These are phyloP conservation scores for Ctenomys sociabilis DNA, from an alignment of 2,113 vertebrate genomes.

Conservation along the genomic window DNA sequence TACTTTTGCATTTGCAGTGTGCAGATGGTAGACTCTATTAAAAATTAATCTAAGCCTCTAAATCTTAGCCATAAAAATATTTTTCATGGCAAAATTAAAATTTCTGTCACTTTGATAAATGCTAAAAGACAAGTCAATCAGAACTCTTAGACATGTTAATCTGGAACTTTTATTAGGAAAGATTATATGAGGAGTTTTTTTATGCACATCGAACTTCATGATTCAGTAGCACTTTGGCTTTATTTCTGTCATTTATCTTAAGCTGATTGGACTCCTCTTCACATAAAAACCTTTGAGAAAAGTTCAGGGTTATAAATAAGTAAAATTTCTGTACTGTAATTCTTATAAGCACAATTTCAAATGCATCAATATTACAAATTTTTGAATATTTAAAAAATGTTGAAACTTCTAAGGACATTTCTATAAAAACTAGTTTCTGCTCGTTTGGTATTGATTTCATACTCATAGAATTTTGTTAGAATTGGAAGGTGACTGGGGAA, in stretches of 20 bases:
- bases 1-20: neutral
- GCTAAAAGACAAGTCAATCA: neutral
- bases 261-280: neutral
- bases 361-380: neutral
- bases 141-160: neutral
- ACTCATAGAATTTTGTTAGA: neutral
- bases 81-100: neutral
- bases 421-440: neutral
- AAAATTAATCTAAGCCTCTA: neutral
- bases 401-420: neutral
- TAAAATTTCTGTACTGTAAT: neutral
- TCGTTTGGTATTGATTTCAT: neutral
- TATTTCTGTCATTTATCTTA: neutral
- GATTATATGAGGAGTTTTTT: neutral
- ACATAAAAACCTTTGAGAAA: neutral
- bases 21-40: neutral
- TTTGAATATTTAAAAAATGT: neutral
- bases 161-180: neutral
- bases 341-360: neutral
- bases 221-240: neutral
- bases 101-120: neutral
- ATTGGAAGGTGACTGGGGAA: neutral
- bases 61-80: neutral
- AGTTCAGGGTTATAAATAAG: neutral
- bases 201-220: neutral